These are phyloP conservation scores for Oscheius onirici DNA, from an alignment of 2,888 invertebrate species.

Conservation along the genomic window DNA sequence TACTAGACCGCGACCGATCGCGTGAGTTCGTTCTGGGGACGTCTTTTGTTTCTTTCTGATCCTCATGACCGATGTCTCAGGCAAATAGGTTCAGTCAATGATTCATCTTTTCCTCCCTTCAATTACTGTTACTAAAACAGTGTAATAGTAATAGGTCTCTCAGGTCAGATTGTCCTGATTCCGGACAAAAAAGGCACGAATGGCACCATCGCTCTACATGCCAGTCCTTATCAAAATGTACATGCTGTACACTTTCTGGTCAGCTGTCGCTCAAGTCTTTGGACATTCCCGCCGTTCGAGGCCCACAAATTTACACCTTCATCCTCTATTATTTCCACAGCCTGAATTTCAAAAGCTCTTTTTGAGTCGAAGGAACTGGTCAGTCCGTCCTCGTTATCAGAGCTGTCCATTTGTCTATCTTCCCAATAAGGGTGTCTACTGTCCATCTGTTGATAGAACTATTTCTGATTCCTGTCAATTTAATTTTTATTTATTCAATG, in stretches of 20 bases:
- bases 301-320: not conserved
- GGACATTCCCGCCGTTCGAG: constrained; percentile 7
- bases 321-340: not conserved
- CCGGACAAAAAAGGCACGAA: not conserved
- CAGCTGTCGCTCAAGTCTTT: constrained; percentile 15
- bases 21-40: not conserved
- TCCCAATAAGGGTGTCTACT: not conserved
- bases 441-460: constrained; percentile 3
- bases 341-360: not conserved
- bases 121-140: too few species aligned
- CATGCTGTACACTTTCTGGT: constrained; percentile 19
- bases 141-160: too few species aligned
- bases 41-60: not conserved
- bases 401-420: constrained; percentile 23
- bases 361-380: not conserved
- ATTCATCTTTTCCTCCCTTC: too few species aligned
- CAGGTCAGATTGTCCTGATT: not conserved
- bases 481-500: too few species aligned
- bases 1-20: not conserved
- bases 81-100: too few species aligned
- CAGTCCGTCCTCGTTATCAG: constrained; percentile 14
- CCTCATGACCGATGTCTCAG: too few species aligned
- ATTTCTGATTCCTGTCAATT: too few species aligned
- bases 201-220: constrained; percentile 2
- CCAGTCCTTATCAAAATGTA: constrained; percentile 23